Percentiles rank a stretch among this genome's conserved stretches.
phyloP scores from a whole-genome alignment of 2,888 invertebrate species.

The Meliscaeva auricollis region DNA sequence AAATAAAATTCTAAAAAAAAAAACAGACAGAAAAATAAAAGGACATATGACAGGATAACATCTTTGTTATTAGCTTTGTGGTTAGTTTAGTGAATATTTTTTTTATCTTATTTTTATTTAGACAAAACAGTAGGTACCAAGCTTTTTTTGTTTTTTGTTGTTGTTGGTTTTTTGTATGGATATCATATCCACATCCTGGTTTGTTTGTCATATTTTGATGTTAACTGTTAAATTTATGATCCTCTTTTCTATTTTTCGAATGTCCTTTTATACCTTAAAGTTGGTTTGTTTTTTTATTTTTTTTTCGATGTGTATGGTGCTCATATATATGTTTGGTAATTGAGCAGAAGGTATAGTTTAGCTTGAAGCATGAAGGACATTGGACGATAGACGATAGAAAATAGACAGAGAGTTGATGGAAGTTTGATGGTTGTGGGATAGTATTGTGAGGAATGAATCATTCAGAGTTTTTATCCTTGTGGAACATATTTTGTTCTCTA shows the following conservation, averaged over 20 bases:
- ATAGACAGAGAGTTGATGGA: constrained; percentile 57
- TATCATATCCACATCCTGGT: constrained; percentile 60
- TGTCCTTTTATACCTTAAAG: constrained; percentile 52
- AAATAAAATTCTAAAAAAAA: constrained; percentile 56
- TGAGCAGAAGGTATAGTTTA: constrained; percentile 47
- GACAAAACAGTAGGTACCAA: background rate
- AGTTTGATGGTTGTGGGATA: constrained; percentile 66
- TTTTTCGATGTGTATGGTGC: background rate
- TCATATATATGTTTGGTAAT: constrained; percentile 42
- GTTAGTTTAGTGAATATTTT: constrained; percentile 67
- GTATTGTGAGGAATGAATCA: constrained; percentile 19
- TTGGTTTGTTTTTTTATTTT: constrained; percentile 27
- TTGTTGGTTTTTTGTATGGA: constrained; percentile 4
- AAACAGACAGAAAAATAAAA: constrained; percentile 35
- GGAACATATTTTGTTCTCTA: constrained; percentile 1
- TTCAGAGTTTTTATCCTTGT: background rate
- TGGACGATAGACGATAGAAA: background rate
- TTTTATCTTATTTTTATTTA: background rate
- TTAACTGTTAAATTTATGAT: constrained; percentile 74
- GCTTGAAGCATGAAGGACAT: constrained; percentile 60
- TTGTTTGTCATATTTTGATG: constrained; percentile 73
- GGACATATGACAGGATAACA: constrained; percentile 73
- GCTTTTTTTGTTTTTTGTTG: constrained; percentile 12
- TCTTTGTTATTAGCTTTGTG: constrained; percentile 76
- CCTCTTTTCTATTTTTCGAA: constrained; percentile 36